Evolutionary conservation across 2,888 invertebrate genomes (phyloP).

Genomic region (Caenorhabditis wallacei): DNA sequence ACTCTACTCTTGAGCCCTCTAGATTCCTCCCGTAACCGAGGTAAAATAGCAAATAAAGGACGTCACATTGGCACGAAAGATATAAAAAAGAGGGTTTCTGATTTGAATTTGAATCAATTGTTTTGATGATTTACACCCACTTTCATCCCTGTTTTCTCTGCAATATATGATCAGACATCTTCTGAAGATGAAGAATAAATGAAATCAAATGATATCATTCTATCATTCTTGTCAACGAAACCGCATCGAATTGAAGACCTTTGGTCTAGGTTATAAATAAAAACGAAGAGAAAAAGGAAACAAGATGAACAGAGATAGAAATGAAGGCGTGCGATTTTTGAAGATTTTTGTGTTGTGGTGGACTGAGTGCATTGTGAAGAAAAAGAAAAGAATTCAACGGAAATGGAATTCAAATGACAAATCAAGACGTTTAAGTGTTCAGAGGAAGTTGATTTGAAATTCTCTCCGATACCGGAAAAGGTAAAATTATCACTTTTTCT

Average conservation of each 20-base stretch:
- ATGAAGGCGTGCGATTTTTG: slow-evolving; percentile 25
- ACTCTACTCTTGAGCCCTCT: slow-evolving; percentile 36
- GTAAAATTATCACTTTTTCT: too few species aligned
- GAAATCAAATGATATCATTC: slow-evolving; percentile 26
- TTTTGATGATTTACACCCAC: slow-evolving; percentile 17
- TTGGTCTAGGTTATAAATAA: slow-evolving; percentile 22
- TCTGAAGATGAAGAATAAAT: slow-evolving; percentile 12
- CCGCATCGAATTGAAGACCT: slow-evolving; percentile 21
- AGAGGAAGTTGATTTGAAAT: too few species aligned
- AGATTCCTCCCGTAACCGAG: neutral
- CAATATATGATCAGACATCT: slow-evolving; percentile 36
- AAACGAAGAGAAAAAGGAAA: slow-evolving; percentile 1
- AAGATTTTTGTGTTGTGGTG: slow-evolving; percentile 15
- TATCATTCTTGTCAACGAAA: slow-evolving; percentile 44
- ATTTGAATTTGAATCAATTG: slow-evolving; percentile 7
- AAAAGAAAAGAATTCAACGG: neutral
- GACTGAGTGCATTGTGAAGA: neutral
- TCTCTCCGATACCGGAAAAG: too few species aligned
- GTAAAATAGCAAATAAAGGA: slow-evolving; percentile 19
- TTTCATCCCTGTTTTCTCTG: neutral
- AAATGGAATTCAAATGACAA: too few species aligned
- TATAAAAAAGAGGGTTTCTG: neutral
- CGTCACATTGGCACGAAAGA: neutral
- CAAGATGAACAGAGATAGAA: neutral
- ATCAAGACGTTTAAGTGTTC: too few species aligned